Evolutionary conservation across 2,797 vertebrate species (phyloP).

Genomic region (Onychomys arenicola): DNA sequence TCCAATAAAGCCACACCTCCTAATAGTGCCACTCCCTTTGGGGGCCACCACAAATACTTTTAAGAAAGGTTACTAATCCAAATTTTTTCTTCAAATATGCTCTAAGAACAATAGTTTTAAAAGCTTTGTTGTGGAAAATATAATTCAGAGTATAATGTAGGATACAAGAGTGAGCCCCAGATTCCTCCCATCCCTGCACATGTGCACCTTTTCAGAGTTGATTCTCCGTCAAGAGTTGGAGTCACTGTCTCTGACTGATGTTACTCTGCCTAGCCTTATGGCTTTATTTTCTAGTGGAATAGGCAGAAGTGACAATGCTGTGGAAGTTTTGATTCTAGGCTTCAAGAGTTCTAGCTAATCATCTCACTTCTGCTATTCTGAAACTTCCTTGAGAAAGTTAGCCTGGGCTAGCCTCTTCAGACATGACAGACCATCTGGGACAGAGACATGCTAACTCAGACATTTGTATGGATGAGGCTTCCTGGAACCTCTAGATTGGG

Average conservation of each 20-base stretch:
- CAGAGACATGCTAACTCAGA: neutral
- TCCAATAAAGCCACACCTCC: neutral
- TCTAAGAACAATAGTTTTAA: neutral
- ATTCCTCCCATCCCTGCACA: too few species aligned
- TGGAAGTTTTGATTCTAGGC: neutral
- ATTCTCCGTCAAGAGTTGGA: neutral
- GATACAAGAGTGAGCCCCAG: neutral
- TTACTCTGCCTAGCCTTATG: neutral
- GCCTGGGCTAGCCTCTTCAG: neutral
- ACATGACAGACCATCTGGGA: neutral
- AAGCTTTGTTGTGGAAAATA: neutral
- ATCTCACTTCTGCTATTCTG: neutral
- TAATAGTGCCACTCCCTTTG: neutral
- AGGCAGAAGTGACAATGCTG: neutral
- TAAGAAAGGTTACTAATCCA: neutral
- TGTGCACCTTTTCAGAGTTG: neutral
- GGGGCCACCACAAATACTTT: neutral
- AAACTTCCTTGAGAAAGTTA: neutral
- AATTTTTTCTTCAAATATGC: neutral
- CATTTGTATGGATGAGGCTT: neutral
- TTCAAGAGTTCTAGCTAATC: neutral
- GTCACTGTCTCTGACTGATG: neutral
- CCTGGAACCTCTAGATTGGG: neutral
- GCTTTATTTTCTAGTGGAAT: neutral
- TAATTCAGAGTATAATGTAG: neutral